Evolutionary conservation across 2,113 vertebrate genomes (phyloP), one percentile per base, ranked within the genome.

Genomic region (Scomber japonicus): DNA sequence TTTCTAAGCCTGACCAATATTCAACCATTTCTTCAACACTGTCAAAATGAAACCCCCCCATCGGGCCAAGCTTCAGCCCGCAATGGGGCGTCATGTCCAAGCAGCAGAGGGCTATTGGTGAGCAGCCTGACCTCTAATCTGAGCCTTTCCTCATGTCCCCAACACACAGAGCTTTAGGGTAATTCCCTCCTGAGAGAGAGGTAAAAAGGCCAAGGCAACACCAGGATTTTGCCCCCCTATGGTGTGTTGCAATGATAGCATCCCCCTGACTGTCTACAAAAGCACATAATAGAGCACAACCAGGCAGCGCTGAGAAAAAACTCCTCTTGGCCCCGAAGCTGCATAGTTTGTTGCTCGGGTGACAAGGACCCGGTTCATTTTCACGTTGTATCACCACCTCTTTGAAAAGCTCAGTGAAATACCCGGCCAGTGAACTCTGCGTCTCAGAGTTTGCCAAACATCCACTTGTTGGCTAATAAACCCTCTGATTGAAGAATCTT

Each of bases 51-150:
- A 66, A 66, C 80, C 84, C 88, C 71, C 75, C 80, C 54, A 64
- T 53, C 69, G 85, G 75, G 89, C 78, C 78, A 75, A 81, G 78
- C 89, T 89, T 72, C 70, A 40, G 73, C 80, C 83, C 86, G 15
- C 82, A 65, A 81, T 78, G 88, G 92, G 91, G 78, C 17, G 61
- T 90, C 87, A 68, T 91, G 91, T 90, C 80, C 80, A 50, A 88
- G 73, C 88, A 79, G 87, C 71, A 40, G 87, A 89, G 82, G 86
- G 80, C 90, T 70, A 79, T 89, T 92, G 85, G 90, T 64, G 77
- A 75, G 84, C 65, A 75, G 48, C 21, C 83, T 94, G 92, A 94
- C 90, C 92, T 78, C 83, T 89, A 82, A 89, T 92, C 74, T 85
- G 72, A 82, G 66, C 76, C 82, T 87, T 27, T 90, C 87, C 71